phyloP scores from a whole-genome alignment of 2,113 vertebrate genomes.

The Pachyramphus minor region DNA sequence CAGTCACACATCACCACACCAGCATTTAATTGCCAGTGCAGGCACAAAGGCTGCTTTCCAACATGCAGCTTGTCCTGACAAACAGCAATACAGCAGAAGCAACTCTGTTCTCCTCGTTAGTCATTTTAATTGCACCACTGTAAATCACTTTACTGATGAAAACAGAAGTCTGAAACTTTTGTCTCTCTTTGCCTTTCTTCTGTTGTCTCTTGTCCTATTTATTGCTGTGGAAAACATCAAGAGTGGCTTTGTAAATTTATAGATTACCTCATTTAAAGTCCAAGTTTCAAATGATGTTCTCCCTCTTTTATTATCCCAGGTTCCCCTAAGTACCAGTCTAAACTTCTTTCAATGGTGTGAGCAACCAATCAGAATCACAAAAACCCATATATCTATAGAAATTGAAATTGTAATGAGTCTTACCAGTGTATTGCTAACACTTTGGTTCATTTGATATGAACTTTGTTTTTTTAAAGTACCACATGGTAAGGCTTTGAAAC shows the following conservation, averaged over 20 bases:
- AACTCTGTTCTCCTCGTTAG: neutral
- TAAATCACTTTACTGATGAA: neutral
- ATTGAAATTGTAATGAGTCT: conserved; percentile 57
- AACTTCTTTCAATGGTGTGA: neutral
- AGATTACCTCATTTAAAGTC: neutral
- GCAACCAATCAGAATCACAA: conserved; percentile 5
- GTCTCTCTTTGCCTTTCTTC: neutral
- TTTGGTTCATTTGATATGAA: conserved; percentile 63
- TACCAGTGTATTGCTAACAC: conserved; percentile 38
- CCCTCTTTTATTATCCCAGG: neutral
- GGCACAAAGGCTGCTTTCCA: neutral
- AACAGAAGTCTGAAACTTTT: neutral
- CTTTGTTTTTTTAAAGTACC: conserved; percentile 70
- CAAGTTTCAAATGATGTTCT: neutral
- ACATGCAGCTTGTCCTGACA: neutral
- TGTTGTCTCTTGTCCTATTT: neutral
- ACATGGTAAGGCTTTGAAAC: conserved; percentile 70
- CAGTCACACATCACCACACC: neutral
- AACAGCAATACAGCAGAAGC: neutral
- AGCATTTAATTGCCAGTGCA: neutral
- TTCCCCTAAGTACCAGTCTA: neutral
- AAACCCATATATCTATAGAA: conserved; percentile 26
- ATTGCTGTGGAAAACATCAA: neutral
- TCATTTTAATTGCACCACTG: neutral
- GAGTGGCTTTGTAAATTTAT: neutral